Evolutionary conservation across 2,888 invertebrate genomes (phyloP), one percentile per base, ranked within the genome.

Genomic region (Pachliopta kotzebuea): DNA sequence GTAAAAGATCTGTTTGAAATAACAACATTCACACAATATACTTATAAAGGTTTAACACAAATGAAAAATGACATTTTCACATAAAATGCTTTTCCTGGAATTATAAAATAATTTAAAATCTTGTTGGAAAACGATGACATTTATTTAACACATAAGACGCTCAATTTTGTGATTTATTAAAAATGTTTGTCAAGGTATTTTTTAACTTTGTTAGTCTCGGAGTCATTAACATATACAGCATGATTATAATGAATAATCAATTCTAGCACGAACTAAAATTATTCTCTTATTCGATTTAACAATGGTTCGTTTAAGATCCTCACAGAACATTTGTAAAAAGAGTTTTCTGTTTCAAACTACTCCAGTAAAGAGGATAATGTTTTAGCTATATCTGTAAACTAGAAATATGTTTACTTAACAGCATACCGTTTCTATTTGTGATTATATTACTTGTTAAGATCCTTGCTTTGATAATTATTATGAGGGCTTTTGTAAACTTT

Each of bases 401-500:
- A 37, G 11, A 37, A 17, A 11, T 37, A 37, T 37, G 26, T 26
- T 26, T 26, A 37, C 37, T 37, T 37, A 4, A 37, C 4, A 37
- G 2, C 9, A 37, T 37, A 2, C 14, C 37, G 14, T 14, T 14
- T 11, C 14, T 37, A 11, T 37, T 37, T 14, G 37, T 14, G 21
- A 24, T 37, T 31, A 45, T 49, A 58, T n/a, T 29, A 18, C 21
- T 61, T 49, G 18, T 18, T 18, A 1, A 24, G 20, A 45, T 42
- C 20, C 49, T 18, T 49, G 49, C 20, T 29, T 61, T 56, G 55
- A 61, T 45, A 56, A 29, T 45, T 52, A 3, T 7, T 49, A 53
- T n/a, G 20, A 57, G 57, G 21, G 23, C 29, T 53, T n/a, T 42
- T 42, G 57, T 50, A 67, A 59, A 53, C 37, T 58, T 54, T 42